Evolutionary conservation across 2,113 vertebrate species (phyloP), one percentile per base, ranked within the genome.

Genomic region (Triplophysa siluroides): DNA sequence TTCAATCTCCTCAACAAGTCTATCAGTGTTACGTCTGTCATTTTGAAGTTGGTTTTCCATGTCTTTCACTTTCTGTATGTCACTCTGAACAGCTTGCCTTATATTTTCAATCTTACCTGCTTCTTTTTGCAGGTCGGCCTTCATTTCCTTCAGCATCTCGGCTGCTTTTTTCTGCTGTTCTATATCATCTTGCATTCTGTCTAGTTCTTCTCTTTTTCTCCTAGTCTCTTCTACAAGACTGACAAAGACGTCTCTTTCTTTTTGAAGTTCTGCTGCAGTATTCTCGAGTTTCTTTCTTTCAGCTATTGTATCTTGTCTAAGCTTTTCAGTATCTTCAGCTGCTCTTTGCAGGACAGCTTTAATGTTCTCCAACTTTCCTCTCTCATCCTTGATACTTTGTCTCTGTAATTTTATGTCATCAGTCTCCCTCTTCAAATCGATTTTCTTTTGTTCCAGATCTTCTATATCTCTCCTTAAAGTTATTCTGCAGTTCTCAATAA

Each of bases 91-190:
- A 47, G 29, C 26, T 63, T 61, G 64, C 14, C 74, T 69, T 69
- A 69, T 11, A 62, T 75, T 63, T 45, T 63, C 73, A 63, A 52
- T 70, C 43, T 41, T 19, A 4, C 16, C 43, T 24, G 47, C 67
- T 50, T 81, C 64, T 62, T 24, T 71, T 41, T 54, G 13, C 24
- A 83, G 64, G 4, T 76, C 69, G 64, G 63, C 63, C 60, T 85
- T 83, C 56, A 47, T 14, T 14, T 47, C 73, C 43, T 70, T 67
- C 12, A 83, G 18, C 29, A 65, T 18, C 6, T 61, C 41, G 7
- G 26, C 9, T 64, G 26, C 6, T 21, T 18, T 9, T 21, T 3
- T 23, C 29, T 78, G 74, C 11, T 45, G 54, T 45, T 81, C 74
- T 21, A 56, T 52, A 64, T 64, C 70, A 50, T 26, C 41, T 72